Conservation (phyloP, 2,888 invertebrate genomes). For the Rotaria macrura region DNA sequence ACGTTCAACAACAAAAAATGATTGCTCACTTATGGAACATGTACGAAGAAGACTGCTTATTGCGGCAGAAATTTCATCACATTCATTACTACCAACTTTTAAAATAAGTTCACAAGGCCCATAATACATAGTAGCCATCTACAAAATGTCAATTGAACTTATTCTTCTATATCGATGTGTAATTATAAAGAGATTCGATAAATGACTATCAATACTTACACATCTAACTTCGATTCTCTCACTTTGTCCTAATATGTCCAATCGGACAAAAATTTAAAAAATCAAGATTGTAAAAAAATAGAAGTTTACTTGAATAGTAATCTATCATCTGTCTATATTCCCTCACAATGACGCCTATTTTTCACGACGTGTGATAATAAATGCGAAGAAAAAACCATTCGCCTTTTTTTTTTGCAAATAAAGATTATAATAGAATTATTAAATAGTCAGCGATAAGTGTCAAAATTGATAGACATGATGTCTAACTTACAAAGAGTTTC, state of each 20-base stretch:
- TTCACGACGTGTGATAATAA: background rate
- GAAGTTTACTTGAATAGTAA: background rate
- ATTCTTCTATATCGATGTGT: no score
- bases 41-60: background rate
- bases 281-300: background rate
- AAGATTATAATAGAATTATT: background rate
- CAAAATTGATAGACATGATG: background rate
- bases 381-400: background rate
- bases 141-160: background rate
- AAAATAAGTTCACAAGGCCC: background rate
- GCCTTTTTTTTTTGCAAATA: background rate
- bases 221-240: background rate
- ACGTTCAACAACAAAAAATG: constrained; percentile 13
- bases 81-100: constrained; percentile 19
- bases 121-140: background rate
- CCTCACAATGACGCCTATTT: background rate
- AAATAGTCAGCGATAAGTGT: background rate
- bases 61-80: background rate
- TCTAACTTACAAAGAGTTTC: background rate
- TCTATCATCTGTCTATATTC: background rate
- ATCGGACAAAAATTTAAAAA: background rate
- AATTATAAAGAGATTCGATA: no score
- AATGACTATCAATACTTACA: no score
- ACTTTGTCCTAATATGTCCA: background rate
- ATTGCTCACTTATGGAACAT: background rate